Percentiles rank a stretch among this genome's conserved stretches.
These are phyloP conservation scores for Acleris holmiana DNA, from an alignment of 2,888 invertebrate genomes.

Conservation along the genomic window DNA sequence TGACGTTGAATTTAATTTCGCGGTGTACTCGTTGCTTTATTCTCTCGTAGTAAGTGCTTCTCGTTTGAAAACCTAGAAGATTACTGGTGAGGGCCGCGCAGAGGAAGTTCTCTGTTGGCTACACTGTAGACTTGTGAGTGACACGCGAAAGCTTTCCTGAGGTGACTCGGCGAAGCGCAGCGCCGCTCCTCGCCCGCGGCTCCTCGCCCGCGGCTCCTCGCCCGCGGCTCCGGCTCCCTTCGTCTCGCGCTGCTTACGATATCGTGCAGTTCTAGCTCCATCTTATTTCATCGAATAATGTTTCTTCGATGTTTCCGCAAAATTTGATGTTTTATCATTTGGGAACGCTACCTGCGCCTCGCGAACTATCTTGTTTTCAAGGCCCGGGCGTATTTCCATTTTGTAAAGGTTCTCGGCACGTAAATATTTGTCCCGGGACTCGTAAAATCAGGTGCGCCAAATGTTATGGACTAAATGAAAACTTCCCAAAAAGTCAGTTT, in stretches of 20 bases:
- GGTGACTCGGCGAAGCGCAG: slow-evolving; percentile 53
- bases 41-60: slow-evolving; percentile 33
- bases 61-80: slow-evolving; percentile 50
- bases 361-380: slow-evolving; percentile 14
- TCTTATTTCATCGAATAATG: slow-evolving; percentile 48
- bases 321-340: slow-evolving; percentile 11
- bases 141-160: slow-evolving; percentile 66
- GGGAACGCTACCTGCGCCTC: slow-evolving; percentile 1
- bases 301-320: slow-evolving; percentile 28
- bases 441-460: slow-evolving; percentile 30
- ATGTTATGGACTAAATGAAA: slow-evolving; percentile 28
- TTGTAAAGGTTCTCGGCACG: slow-evolving; percentile 20
- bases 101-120: slow-evolving; percentile 59
- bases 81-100: slow-evolving; percentile 54
- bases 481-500: slow-evolving; percentile 14
- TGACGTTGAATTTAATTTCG: no score
- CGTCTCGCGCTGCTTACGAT: slow-evolving; percentile 52
- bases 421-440: slow-evolving; percentile 34
- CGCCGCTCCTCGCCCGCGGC: slow-evolving; percentile 55
- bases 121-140: slow-evolving; percentile 60
- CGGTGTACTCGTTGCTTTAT: background rate
- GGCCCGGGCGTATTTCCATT: slow-evolving; percentile 16
- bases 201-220: slow-evolving; percentile 51
- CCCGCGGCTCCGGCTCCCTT: slow-evolving; percentile 48
- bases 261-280: slow-evolving; percentile 52